Evolutionary conservation across 1,140 invertebrate species (phyloP), one percentile per base, ranked within the genome.

Genomic region (Saccostrea glomerata): DNA sequence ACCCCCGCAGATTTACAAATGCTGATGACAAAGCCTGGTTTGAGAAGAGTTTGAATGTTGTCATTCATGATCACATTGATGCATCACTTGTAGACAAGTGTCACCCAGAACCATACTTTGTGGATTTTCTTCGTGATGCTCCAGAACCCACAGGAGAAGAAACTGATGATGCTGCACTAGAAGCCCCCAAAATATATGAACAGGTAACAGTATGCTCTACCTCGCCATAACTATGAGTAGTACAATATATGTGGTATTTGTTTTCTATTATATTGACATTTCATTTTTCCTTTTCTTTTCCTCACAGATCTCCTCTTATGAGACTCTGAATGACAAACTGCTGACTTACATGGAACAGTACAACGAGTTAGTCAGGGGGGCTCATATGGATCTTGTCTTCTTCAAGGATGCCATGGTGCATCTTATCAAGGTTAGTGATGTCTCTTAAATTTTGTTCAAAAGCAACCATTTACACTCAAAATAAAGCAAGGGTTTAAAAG

Each of bases 351-450:
- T 99, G 90, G 95, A 97, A 12, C 98, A 98, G 94, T 99, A 98
- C 94, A 99, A 99, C 96, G 98, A 99, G 96, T 98, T 98, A 96
- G 97, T 99, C 70, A 96, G 98, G 92, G 98, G 98, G 5, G 97
- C 97, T 87, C 97, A 98, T 84, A 98, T 99, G 98, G 98, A 99
- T 96, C 96, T 99, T 56, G 98, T 99, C 20, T 99, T 99, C 95
- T 99, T 99, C 94, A 98, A 98, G 88, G 98, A 99, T 95, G 98
- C 98, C 17, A 99, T 99, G 97, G 95, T 98, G 82, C 98, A 99
- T 96, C 95, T 99, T 87, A 97, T 99, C 2, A 99, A 98, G 92
- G 93, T 93, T 90, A 85, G 85, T 47, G 83, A 56, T 47, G 1
- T 47, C 47, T 7, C 47, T 9, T 7, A 47, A 47, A 7, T 47